Evolutionary conservation across 2,888 invertebrate species (phyloP).

Genomic region (Erebia epiphron): DNA sequence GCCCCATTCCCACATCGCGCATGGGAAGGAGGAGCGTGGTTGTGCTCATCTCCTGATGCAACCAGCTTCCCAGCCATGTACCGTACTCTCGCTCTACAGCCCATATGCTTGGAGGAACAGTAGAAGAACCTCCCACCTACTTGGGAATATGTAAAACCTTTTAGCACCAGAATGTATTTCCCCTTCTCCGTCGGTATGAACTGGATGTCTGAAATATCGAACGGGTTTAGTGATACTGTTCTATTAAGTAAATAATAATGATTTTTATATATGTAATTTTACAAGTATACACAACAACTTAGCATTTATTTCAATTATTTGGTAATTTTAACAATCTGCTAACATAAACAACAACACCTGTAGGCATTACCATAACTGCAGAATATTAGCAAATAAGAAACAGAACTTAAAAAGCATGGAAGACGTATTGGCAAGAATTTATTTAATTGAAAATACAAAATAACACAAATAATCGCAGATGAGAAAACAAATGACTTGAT

Average conservation of each 20-base stretch:
- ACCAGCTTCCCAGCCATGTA: constrained; percentile 68
- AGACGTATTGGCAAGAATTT: background rate
- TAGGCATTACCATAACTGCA: too few relatives aligned
- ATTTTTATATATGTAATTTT: too few relatives aligned
- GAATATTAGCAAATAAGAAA: too few relatives aligned
- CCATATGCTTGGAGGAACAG: constrained; percentile 78
- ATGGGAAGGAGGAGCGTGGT: constrained; percentile 75
- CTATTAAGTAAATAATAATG: background rate
- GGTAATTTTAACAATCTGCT: too few relatives aligned
- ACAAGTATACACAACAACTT: too few relatives aligned
- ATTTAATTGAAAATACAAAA: too few relatives aligned
- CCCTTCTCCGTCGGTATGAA: constrained; percentile 80
- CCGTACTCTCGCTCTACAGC: constrained; percentile 72
- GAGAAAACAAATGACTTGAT: too few relatives aligned
- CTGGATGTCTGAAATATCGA: constrained; percentile 70
- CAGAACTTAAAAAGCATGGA: too few relatives aligned
- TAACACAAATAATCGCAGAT: too few relatives aligned
- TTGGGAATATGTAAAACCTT: constrained; percentile 77
- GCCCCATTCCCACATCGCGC: constrained; percentile 78
- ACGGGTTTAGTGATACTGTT: constrained; percentile 42
- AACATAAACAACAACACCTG: too few relatives aligned
- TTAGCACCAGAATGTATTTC: constrained; percentile 74
- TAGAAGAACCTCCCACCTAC: constrained; percentile 79
- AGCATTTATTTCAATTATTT: too few relatives aligned
- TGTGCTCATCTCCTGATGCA: constrained; percentile 70